Evolutionary conservation across 2,113 vertebrate genomes (phyloP).

Genomic region (Dasyurus viverrinus): DNA sequence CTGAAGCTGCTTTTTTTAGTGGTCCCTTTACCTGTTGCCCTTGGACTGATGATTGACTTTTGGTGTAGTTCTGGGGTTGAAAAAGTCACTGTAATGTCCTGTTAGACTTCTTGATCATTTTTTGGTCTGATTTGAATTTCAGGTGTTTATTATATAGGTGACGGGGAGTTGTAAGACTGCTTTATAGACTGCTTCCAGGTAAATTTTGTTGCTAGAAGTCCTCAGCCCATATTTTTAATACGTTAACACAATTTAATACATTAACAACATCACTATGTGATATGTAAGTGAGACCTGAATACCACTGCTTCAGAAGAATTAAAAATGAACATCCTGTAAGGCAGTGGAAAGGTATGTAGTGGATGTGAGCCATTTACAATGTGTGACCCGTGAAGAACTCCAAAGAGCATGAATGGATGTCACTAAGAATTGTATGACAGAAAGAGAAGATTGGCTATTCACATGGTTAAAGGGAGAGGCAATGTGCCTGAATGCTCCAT

Average conservation of each 20-base stretch:
- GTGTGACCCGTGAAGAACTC: not conserved
- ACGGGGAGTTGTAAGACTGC: too few relatives aligned
- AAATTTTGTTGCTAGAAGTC: too few relatives aligned
- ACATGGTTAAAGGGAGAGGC: not conserved
- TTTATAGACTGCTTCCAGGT: too few relatives aligned
- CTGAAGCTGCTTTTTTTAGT: not conserved
- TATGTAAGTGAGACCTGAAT: too few relatives aligned
- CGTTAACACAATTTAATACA: too few relatives aligned
- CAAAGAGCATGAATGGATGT: not conserved
- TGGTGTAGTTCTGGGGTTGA: not conserved
- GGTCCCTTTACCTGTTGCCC: not conserved
- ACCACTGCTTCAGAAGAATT: too few relatives aligned
- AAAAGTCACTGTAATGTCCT: not conserved
- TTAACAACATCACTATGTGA: too few relatives aligned
- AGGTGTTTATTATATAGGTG: not conserved
- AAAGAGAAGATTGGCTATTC: not conserved
- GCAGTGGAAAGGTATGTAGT: not conserved
- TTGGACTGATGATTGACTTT: not conserved
- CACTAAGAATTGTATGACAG: not conserved
- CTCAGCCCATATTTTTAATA: too few relatives aligned
- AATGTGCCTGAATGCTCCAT: not conserved
- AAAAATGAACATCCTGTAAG: not conserved
- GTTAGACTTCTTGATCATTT: not conserved
- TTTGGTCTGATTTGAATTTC: not conserved
- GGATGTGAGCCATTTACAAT: not conserved